Evolutionary conservation across 2,888 invertebrate genomes (phyloP), one percentile per base, ranked within the genome.

Genomic region (Chrysotoxum bicinctum): DNA sequence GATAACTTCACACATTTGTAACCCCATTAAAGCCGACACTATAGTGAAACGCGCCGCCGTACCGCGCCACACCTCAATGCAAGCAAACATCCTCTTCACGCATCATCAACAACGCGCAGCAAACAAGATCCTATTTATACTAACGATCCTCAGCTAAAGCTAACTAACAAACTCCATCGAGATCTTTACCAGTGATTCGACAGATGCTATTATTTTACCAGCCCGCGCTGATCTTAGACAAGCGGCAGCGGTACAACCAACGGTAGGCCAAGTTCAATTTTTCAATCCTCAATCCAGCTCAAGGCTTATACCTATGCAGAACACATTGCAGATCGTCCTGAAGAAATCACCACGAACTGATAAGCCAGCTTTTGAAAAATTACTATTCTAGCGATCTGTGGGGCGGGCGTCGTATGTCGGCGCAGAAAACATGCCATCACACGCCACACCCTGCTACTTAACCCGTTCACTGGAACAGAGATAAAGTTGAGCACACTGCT

Each of bases 241-340:
- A 73, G 19, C 58, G 6, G 58, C 32, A 35, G 35, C 58, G 19
- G 58, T 40, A 43, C 68, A 35, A 32, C 60, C 72, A 66, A 72
- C 84, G 84, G 84, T 85, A 76, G 80, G 80, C 80, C 84, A 85
- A 85, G 84, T 85, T 80, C 80, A 75, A 80, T 85, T 76, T 80
- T 85, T 85, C 84, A 80, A 68, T 66, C 21, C 52, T 64, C 58
- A 52, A 45, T 52, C 68, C 62, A 56, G 69, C 30, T 64, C 32
- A 62, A 50, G 26, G 45, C 68, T 21, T 32, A 54, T 26, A 3
- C 4, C 2, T 30, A 69, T 16, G 52, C 68, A 43, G 21, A 16
- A 56, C 48, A 37, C 37, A 52, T n/a, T 21, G 56, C 37, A 60
- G 66, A 79, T 74, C 58, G 43, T 74, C 68, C 54, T 45, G 30